Evolutionary conservation across 2,797 vertebrate species (phyloP).

Genomic region (Mycteria americana): DNA sequence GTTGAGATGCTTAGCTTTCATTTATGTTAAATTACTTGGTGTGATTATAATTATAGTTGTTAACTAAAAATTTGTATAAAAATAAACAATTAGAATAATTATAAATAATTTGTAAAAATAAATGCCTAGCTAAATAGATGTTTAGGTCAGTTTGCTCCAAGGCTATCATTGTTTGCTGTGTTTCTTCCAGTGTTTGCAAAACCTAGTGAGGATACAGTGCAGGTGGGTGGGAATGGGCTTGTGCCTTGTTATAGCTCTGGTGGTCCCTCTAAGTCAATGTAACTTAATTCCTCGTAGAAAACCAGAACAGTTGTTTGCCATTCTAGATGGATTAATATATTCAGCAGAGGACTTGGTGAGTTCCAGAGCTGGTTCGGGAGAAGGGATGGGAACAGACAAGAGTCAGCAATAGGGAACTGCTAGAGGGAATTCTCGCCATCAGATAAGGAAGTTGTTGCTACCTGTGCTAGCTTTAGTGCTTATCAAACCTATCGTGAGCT

Average conservation of each 20-base stretch:
- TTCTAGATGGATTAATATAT: neutral
- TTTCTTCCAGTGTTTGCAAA: neutral
- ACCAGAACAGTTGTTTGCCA: rapidly evolving
- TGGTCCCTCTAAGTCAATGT: neutral
- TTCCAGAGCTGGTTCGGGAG: neutral
- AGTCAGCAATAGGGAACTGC: neutral
- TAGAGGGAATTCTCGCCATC: neutral
- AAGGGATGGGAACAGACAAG: neutral
- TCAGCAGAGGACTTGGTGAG: neutral
- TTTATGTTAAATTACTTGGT: neutral
- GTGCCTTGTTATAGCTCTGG: rapidly evolving
- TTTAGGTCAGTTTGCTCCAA: neutral
- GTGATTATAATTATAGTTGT: neutral
- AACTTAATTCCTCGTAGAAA: neutral
- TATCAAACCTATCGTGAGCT: neutral
- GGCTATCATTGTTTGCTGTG: neutral
- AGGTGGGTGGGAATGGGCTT: neutral
- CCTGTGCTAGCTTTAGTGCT: neutral
- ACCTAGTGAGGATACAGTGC: neutral
- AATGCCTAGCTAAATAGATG: no score
- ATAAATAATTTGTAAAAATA: neutral
- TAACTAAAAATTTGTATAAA: neutral
- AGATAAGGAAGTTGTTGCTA: neutral
- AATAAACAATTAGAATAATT: neutral
- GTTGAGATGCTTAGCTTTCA: neutral